phyloP scores from a whole-genome alignment of 92 coral and sea anemone genomes.

The Nematostella vectensis region DNA sequence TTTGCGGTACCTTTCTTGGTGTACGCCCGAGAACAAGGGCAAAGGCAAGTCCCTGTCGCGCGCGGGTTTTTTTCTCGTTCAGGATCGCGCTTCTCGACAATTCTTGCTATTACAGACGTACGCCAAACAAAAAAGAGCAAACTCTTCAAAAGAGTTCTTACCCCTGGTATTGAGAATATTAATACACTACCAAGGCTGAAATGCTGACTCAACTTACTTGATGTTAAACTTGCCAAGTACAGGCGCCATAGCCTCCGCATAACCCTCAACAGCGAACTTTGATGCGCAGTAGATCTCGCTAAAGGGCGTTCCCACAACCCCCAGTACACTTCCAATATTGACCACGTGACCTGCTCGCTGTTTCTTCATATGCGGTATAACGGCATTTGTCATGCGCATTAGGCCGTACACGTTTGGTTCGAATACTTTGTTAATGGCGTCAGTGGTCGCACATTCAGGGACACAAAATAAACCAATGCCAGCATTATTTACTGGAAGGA shows the following conservation, averaged over 20 bases:
- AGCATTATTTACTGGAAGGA: constrained; percentile 75
- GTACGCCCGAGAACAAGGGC: no score
- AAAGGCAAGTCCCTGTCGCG: no score
- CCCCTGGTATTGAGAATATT: no score
- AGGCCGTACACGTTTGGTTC: constrained; percentile 81
- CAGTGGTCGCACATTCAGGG: constrained; percentile 50
- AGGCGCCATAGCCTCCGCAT: constrained; percentile 65
- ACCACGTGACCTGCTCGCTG: constrained; percentile 69
- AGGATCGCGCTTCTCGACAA: no score
- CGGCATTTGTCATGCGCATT: constrained; percentile 68
- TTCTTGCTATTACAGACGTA: no score
- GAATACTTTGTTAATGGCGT: constrained; percentile 32
- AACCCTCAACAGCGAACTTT: constrained; percentile 85
- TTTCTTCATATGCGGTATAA: constrained; percentile 70
- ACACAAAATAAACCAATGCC: constrained; percentile 62
- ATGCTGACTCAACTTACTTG: constrained; percentile 21
- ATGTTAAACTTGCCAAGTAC: constrained; percentile 52
- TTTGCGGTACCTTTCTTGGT: no score
- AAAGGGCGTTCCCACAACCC: constrained; percentile 53
- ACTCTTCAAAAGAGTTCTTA: no score
- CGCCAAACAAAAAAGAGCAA: no score
- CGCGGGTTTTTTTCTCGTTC: no score
- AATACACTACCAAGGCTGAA: no score
- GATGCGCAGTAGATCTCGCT: constrained; percentile 56
- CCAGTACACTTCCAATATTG: constrained; percentile 56